phyloP scores from a whole-genome alignment of 2,888 invertebrate species.

The Hyposoter didymator region DNA sequence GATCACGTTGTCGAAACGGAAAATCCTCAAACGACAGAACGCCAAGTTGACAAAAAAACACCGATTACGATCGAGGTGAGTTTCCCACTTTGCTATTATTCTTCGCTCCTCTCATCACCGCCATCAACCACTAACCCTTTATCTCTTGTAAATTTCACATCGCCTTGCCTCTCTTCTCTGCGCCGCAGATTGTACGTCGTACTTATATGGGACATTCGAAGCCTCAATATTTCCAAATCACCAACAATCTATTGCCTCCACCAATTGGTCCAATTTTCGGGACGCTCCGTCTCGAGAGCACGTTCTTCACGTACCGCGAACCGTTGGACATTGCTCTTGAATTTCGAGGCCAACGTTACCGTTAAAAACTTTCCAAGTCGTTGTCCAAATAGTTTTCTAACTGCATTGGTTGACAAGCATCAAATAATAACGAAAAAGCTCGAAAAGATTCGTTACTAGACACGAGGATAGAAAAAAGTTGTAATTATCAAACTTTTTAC shows the following conservation, averaged over 20 bases:
- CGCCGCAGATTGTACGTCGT: neutral
- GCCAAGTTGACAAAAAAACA: conserved; percentile 71
- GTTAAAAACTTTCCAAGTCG: too few relatives aligned
- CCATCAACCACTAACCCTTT: conserved; percentile 8
- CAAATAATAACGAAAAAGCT: too few relatives aligned
- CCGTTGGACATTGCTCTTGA: too few relatives aligned
- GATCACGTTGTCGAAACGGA: neutral
- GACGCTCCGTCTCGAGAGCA: neutral
- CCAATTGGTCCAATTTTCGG: neutral
- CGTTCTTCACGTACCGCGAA: neutral
- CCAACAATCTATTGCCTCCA: neutral
- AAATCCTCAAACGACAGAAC: conserved; percentile 47
- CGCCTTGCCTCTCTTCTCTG: conserved; percentile 12
- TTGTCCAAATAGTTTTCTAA: too few relatives aligned
- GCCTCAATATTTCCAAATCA: neutral
- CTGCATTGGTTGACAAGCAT: too few relatives aligned
- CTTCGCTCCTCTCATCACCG: neutral
- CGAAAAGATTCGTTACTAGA: too few relatives aligned
- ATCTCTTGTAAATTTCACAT: neutral
- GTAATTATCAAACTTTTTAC: too few relatives aligned
- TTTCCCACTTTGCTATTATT: conserved; percentile 6
- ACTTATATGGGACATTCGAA: conserved; percentile 20
- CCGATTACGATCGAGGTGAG: conserved; percentile 80
- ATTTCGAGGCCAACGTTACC: too few relatives aligned
- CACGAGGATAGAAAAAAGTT: too few relatives aligned